phyloP scores from a whole-genome alignment of 2,888 invertebrate genomes.

The Nomada flava region DNA sequence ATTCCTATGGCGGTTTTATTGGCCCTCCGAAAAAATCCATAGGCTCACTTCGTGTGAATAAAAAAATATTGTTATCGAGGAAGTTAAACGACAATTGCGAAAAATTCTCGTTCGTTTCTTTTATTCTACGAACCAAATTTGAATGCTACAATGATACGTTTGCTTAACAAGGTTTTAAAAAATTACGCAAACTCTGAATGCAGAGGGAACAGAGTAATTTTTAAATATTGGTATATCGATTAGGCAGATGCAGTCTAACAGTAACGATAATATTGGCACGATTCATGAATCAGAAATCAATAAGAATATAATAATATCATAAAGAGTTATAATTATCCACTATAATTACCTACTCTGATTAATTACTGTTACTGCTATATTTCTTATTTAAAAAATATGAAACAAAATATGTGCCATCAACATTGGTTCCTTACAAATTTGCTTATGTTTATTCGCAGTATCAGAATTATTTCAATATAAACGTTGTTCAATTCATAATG shows the following conservation, averaged over 20 bases:
- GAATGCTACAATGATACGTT: neutral
- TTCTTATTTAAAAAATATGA: no score
- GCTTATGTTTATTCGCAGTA: no score
- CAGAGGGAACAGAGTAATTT: constrained; percentile 63
- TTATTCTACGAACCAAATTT: neutral
- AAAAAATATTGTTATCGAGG: neutral
- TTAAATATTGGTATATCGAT: constrained; percentile 37
- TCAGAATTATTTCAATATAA: no score
- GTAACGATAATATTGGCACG: neutral
- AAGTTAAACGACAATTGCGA: neutral
- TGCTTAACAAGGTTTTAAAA: constrained; percentile 53
- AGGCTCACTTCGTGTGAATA: no score
- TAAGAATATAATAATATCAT: no score
- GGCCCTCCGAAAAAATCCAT: neutral
- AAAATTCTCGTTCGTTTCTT: neutral
- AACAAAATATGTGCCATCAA: no score
- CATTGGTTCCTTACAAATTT: no score
- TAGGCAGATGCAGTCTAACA: neutral
- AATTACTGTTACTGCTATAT: no score
- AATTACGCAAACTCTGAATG: constrained; percentile 74
- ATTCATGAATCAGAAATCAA: no score
- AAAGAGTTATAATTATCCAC: no score
- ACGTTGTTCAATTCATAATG: no score
- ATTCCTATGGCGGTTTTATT: neutral
- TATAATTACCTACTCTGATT: no score